Evolutionary conservation across 1,140 invertebrate species (phyloP).

Genomic region (Orius insidiosus): DNA sequence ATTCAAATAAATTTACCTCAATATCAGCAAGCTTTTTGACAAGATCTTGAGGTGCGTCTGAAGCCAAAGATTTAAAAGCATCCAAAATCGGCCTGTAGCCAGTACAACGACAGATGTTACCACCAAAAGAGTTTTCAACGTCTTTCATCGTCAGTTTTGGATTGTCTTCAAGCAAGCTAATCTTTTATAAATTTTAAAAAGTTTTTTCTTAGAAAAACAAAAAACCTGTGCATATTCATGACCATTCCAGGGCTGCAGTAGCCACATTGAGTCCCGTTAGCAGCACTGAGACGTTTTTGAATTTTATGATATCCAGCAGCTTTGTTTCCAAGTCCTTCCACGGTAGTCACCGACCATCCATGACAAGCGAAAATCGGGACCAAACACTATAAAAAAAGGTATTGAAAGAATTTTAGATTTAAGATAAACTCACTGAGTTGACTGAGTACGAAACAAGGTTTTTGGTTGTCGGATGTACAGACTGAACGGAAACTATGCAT

Average conservation of each 20-base stretch:
- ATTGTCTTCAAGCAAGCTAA: constrained; percentile 13
- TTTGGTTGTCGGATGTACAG: constrained; percentile 31
- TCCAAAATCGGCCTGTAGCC: constrained; percentile 80
- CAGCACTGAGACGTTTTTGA: constrained; percentile 45
- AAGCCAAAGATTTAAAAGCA: constrained; percentile 64
- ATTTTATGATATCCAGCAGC: constrained; percentile 49
- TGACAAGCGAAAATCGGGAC: constrained; percentile 48
- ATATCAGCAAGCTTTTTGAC: constrained; percentile 21
- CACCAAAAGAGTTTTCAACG: constrained; percentile 37
- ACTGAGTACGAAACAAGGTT: constrained; percentile 39
- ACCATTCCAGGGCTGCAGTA: constrained; percentile 71
- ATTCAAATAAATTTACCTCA: constrained; percentile 24
- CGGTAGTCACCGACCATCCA: constrained; percentile 58
- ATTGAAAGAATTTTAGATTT: too few relatives aligned
- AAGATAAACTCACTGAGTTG: constrained; percentile 43
- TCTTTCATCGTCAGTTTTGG: constrained; percentile 47
- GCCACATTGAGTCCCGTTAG: constrained; percentile 65
- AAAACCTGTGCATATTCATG: constrained; percentile 61
- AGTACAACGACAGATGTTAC: constrained; percentile 78
- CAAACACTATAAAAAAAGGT: constrained; percentile 41
- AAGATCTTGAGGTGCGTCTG: constrained; percentile 31
- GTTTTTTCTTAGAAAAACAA: neutral
- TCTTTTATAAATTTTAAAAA: neutral
- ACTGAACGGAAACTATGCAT: constrained; percentile 48
- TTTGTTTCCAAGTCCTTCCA: constrained; percentile 58